Conservation (phyloP, 2,797 vertebrate species). For the Chelon labrosus region DNA sequence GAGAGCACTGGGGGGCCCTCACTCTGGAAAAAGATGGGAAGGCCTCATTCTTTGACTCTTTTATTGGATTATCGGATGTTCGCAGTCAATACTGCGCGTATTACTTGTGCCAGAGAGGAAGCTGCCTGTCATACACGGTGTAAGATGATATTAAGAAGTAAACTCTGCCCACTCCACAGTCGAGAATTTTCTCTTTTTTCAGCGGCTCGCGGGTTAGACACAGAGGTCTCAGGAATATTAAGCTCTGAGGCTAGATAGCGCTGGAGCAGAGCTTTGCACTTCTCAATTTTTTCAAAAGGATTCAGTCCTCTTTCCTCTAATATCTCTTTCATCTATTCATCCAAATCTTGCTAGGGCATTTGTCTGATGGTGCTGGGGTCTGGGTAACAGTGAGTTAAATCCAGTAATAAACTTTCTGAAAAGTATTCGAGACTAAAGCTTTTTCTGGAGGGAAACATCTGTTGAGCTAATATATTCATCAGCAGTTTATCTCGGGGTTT, state of each 20-base stretch:
- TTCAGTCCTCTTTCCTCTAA: background rate
- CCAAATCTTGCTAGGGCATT: background rate
- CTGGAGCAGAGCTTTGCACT: background rate
- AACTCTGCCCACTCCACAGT: no score
- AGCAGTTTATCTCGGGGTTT: background rate
- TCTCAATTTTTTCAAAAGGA: background rate
- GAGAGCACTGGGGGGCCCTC: no score
- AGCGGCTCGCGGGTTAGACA: no score
- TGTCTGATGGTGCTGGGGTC: background rate
- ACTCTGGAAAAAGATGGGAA: no score
- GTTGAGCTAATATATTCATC: constrained; percentile 1
- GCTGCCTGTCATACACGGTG: accelerated
- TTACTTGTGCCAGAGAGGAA: no score
- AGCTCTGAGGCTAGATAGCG: background rate
- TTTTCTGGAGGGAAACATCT: constrained; percentile 17
- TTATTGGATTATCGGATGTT: no score
- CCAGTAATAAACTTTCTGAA: background rate
- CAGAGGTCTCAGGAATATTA: no score
- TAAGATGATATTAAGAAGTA: no score
- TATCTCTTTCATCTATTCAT: background rate
- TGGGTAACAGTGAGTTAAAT: background rate
- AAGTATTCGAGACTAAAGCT: no score
- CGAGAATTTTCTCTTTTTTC: no score
- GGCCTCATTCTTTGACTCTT: no score
- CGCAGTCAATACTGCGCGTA: no score